Base-by-base conservation (phyloP, 30 jellyfish, hydroid and myxozoan species). In the Aurelia sp. region DNA sequence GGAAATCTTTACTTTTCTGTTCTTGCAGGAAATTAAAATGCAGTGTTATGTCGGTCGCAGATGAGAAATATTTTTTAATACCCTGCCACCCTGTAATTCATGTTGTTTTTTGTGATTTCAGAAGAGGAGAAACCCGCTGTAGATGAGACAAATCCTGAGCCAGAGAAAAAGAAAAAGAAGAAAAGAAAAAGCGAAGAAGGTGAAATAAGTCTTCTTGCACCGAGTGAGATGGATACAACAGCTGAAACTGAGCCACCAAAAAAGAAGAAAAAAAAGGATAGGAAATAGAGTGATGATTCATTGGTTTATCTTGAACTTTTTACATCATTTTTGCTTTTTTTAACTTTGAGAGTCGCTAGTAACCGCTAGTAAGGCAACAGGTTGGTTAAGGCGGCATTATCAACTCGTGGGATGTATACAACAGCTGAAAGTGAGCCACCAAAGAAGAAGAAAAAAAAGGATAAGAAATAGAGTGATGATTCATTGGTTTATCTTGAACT, bases 141-240 rank as follows among this genome's bases (percentile, higher is more conserved):
- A 61, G 91, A 69, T 18, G 94, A 59, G 11, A 62, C 79, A 57
- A 61, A 21, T 4, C 85, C 31, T 8, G 73, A 82, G 69, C 69
- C 78, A 15, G 90, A 87, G 76, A 87, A 87, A 79, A 89, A 88
- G 83, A 89, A 89, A 73, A 89, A 84, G 88, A 91, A 91, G 87
- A 91, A 91, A 79, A 72, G 91, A 50, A 84, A 77, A 87, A 57
- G 66, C 48, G 65, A 69, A 37, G 93, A 37, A 2, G 61, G 71
- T 37, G 81, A 76, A 3, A 44, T 86, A 10, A 86, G 89, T 52
- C 70, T 76, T 10, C 59, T 35, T 52, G 89, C 78, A 7, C 9
- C 89, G 13, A 69, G 78, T 53, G 77, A 68, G 11, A 47, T 57
- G 11, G 95, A 74, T 62, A 66, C 89, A 19, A 33, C 73, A 12